Percentiles rank a stretch among this genome's conserved stretches.
Conservation (phyloP, 2,888 invertebrate genomes). For the Hydrotaea diabolus region DNA sequence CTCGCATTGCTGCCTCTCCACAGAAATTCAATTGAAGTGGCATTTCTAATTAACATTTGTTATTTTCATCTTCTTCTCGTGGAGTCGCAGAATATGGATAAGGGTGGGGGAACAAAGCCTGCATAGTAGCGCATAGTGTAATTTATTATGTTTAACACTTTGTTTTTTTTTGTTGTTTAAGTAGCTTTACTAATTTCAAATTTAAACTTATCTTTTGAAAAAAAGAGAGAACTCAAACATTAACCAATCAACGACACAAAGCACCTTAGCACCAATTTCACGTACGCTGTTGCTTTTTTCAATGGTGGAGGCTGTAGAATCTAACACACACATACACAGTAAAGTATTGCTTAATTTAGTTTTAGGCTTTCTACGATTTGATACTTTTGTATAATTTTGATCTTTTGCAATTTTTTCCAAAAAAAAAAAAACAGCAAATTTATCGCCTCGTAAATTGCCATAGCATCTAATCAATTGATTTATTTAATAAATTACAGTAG, state of each 20-base stretch:
- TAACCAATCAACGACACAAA: constrained; percentile 47
- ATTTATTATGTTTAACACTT: constrained; percentile 44
- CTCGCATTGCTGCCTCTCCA: background rate
- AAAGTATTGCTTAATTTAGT: constrained; percentile 19
- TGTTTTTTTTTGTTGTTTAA: no score
- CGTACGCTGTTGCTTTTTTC: constrained; percentile 39
- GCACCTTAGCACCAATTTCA: constrained; percentile 42
- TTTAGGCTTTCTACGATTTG: no score
- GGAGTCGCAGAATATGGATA: no score
- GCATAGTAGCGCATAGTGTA: constrained; percentile 28
- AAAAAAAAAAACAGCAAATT: no score
- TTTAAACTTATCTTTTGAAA: background rate
- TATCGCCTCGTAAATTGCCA: no score
- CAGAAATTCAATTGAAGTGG: constrained; percentile 32
- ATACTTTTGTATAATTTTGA: no score
- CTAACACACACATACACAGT: constrained; percentile 25
- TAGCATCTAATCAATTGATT: no score
- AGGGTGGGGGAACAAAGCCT: no score
- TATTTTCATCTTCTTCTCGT: constrained; percentile 4
- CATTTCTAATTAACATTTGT: constrained; percentile 62
- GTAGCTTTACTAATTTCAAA: constrained; percentile 58
- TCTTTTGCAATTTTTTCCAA: no score
- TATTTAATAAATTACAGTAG: no score
- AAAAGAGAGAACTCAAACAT: background rate
- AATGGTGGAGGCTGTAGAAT: constrained; percentile 58